Evolutionary conservation across 2,113 vertebrate species (phyloP).

Genomic region (Daubentonia madagascariensis): DNA sequence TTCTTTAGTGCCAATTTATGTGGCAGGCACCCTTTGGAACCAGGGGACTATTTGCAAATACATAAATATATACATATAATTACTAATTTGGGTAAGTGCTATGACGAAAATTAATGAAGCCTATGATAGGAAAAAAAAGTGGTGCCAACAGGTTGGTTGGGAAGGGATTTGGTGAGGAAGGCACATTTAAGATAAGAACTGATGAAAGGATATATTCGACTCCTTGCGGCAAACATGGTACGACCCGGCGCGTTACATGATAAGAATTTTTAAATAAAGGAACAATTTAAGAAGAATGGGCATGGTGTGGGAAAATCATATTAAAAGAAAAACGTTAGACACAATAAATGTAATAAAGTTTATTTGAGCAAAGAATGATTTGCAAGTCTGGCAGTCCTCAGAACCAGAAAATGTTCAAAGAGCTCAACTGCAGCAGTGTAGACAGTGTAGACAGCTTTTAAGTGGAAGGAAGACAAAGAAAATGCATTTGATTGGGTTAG

Average conservation of each 20-base stretch:
- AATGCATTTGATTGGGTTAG: background rate
- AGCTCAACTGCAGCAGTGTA: fast-evolving
- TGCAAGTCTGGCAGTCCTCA: background rate
- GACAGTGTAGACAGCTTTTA: background rate
- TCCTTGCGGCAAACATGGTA: background rate
- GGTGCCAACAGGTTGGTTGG: background rate
- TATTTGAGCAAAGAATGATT: background rate
- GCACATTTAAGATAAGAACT: background rate
- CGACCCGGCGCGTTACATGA: background rate
- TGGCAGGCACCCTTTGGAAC: background rate
- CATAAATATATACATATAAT: background rate
- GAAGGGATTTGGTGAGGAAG: background rate
- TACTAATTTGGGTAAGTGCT: background rate
- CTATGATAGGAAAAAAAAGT: background rate
- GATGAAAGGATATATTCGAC: background rate
- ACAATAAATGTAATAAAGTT: background rate
- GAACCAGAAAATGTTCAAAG: background rate
- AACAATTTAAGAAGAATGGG: background rate
- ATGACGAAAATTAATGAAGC: background rate
- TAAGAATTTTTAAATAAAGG: background rate
- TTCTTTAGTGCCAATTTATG: background rate
- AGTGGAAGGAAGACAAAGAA: background rate
- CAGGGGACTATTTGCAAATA: background rate
- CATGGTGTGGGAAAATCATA: background rate
- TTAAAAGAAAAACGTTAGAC: background rate